Conservation (phyloP, 2,888 invertebrate genomes). For the Zeuzera pyrina region DNA sequence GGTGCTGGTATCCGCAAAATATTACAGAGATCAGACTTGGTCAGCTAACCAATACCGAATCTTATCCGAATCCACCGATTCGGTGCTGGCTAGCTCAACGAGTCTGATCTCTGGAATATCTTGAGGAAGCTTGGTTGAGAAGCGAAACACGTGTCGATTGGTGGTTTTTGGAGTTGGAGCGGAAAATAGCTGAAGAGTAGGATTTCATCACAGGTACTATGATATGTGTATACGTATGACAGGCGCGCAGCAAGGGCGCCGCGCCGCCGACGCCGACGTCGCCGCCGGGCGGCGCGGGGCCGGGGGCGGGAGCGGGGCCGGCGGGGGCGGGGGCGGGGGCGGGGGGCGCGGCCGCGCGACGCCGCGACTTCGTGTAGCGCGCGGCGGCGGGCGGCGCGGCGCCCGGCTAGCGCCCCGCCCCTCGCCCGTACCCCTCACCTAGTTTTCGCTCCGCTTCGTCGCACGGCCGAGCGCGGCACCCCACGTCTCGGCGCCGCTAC, state of each 20-base stretch:
- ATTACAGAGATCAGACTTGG: too few relatives aligned
- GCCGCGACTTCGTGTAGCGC: conserved; percentile 42
- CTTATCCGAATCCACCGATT: too few relatives aligned
- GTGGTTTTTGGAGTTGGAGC: too few relatives aligned
- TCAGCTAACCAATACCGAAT: too few relatives aligned
- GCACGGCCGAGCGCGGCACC: background rate
- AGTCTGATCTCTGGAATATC: too few relatives aligned
- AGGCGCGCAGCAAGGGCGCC: conserved; percentile 56
- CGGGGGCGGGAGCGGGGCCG: conserved; percentile 9
- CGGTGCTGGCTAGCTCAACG: too few relatives aligned
- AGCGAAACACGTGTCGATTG: too few relatives aligned
- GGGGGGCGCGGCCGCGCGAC: conserved; percentile 22
- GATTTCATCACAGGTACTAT: too few relatives aligned
- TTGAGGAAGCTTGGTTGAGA: too few relatives aligned
- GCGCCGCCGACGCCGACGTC: conserved; percentile 46
- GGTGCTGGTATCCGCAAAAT: too few relatives aligned
- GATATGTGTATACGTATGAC: conserved; percentile 8
- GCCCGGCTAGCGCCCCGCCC: conserved; percentile 19
- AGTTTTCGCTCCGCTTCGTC: background rate
- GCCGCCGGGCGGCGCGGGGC: conserved; percentile 3
- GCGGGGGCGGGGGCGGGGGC: conserved; percentile 14
- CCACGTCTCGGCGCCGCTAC: conserved; percentile 1
- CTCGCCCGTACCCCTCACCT: background rate
- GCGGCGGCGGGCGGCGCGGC: conserved; percentile 33
- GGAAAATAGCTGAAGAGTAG: too few relatives aligned